Base-by-base conservation (phyloP, 2,888 invertebrate genomes). In the Meloe dianella region DNA sequence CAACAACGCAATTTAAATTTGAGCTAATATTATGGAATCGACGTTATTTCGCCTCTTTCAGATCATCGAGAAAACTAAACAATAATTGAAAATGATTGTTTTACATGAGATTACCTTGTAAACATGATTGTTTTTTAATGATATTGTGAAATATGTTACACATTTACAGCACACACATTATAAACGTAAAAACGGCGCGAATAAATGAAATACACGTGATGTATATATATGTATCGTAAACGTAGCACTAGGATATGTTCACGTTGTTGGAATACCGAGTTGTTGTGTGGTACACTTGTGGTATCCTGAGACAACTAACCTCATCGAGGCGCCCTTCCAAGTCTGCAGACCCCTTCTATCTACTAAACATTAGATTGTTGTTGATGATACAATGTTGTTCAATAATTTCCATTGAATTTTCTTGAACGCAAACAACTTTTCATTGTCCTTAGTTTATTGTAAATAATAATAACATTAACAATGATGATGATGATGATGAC, bases 321-420 rank as follows among this genome's bases (percentile, higher is more conserved):
- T 24, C 76, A 72, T 74, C 71, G 76, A 79, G 79, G 80, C 80
- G 80, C 81, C 79, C 79, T 79, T 76, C 75, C 78, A 74, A 76
- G 74, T 74, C 71, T 27, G 75, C 78, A 74, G 79, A 77, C 81
- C 80, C 80, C 80, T 81, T 78, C 80, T 80, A 81, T 79, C 68
- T 60, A 68, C 54, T 24, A 54, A 54, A 54, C 54, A 54, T 54
- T 60, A 68, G 70, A 74, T 71, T 74, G 71, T 74, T 72, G 75
- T 72, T 66, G 73, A 47, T 63, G 77, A 74, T 75, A 76, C 75
- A 71, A 74, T 76, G 74, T 71, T 71, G 61, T 66, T 67, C 22
- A 54, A 54, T 24, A 54, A 27, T 54, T 54, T 54, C 27, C 54
- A 54, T 70, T 70, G 69, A 71, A 73, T 74, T 68, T 74, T 75